Percentiles rank a stretch among this genome's conserved stretches.
Conservation (phyloP, 1,140 invertebrate species). For the Globodera ellingtonae region DNA sequence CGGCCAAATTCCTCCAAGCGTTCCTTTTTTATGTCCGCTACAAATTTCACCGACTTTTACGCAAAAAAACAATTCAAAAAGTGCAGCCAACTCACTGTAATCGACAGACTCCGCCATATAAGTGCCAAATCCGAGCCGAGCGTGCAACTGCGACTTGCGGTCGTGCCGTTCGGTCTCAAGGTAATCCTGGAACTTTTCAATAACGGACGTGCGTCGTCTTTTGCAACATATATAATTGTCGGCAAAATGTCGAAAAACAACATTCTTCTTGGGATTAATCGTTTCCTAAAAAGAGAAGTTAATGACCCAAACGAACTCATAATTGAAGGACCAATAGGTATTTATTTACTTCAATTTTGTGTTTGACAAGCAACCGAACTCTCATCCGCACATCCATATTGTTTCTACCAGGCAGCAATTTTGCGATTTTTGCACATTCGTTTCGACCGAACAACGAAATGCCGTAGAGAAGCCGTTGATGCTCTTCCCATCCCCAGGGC, state of each 20-base stretch:
- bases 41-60: conserved; percentile 12
- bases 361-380: conserved; percentile 39
- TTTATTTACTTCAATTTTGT: conserved; percentile 44
- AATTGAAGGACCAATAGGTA: background rate
- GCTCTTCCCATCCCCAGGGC: conserved; percentile 45
- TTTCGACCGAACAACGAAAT: conserved; percentile 42
- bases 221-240: conserved; percentile 37
- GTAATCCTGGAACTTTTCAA: conserved; percentile 25
- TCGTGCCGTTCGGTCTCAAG: conserved; percentile 21
- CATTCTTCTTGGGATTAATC: background rate
- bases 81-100: conserved; percentile 4
- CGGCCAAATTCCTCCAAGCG: conserved; percentile 43
- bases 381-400: conserved; percentile 45
- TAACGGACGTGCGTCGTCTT: conserved; percentile 23
- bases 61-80: conserved; percentile 44
- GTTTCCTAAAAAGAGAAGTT: conserved; percentile 13
- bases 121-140: conserved; percentile 32
- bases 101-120: conserved; percentile 32
- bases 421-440: conserved; percentile 45
- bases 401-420: conserved; percentile 45
- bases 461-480: conserved; percentile 42
- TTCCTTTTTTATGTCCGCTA: conserved; percentile 28
- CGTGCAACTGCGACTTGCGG: conserved; percentile 6
- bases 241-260: conserved; percentile 25
- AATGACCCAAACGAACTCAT: background rate